Base-by-base conservation (phyloP, 2,113 vertebrate genomes). In the Dicentrarchus labrax region DNA sequence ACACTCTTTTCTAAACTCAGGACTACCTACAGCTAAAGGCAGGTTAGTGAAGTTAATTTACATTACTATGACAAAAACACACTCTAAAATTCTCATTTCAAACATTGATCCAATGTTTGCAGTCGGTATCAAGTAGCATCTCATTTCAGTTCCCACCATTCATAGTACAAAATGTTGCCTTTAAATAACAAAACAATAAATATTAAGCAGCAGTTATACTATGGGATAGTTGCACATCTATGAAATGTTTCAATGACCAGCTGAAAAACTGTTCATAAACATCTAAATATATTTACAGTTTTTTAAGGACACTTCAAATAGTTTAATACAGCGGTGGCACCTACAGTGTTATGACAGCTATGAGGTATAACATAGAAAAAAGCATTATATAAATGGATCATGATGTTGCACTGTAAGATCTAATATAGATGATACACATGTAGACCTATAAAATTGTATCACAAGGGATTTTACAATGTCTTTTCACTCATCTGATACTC, bases 281-380 rank as follows among this genome's bases (percentile, higher is more conserved):
- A 68, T 71, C 45, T 8, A 60, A 72, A 67, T 48, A 79, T 75
- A 78, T 79, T 48, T 71, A 84, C 71, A 72, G n/a, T 51, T 84
- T 80, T 30, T 62, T 88, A 92, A 92, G 92, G 90, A 76, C 90
- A 93, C 91, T 91, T 93, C 30, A 30, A 30, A 30, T 30, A 30
- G 1, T 57, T 47, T 53, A 72, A 45, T 64, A 53, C 62, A 54
- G 48, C 8, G 72, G 51, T 61, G 17, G 47, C 2, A 17, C 10
- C 38, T 69, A 61, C 38, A 75, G 22, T 24, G 4, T 62, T 59
- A 50, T 56, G 84, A 56, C 41, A 64, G 30, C 65, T 57, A 16
- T 81, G 78, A 82, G 66, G 36, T 74, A 86, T 22, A 43, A 72
- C 21, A 11, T 72, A 5, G 15, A 36, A 16, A 71, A 64, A 82